These are phyloP conservation scores for Phrynocephalus versicolor DNA, from an alignment of 2,113 vertebrate species.

Conservation along the genomic window DNA sequence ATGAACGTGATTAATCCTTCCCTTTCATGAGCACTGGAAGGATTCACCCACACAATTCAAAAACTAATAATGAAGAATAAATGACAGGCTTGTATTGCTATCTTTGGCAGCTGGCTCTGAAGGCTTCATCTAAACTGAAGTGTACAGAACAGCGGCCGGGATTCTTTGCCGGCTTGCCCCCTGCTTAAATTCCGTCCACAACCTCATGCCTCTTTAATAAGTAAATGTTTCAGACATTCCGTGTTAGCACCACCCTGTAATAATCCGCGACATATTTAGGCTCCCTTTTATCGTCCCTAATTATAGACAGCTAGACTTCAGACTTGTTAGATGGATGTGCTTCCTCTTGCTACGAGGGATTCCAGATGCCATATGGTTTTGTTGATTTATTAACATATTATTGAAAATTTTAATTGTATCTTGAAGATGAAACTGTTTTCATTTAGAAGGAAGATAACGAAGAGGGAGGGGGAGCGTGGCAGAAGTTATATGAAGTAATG, in stretches of 20 bases:
- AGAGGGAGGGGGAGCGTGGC: neutral
- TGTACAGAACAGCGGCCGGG: neutral
- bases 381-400: neutral
- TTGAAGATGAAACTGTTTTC: neutral
- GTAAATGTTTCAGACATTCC: slow-evolving; percentile 17
- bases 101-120: slow-evolving; percentile 12
- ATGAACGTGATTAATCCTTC: slow-evolving; percentile 11
- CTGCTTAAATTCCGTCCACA: slow-evolving; percentile 11
- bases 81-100: slow-evolving; percentile 11
- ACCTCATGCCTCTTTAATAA: slow-evolving; percentile 2
- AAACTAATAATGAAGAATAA: slow-evolving; percentile 13
- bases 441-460: neutral
- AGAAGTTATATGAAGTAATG: neutral
- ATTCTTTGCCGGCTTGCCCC: neutral
- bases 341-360: neutral
- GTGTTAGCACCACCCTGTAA: neutral
- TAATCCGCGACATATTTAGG: slow-evolving; percentile 14
- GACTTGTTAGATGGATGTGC: neutral
- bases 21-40: slow-evolving; percentile 26
- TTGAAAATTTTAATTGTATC: neutral
- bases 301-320: neutral
- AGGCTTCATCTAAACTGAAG: slow-evolving; percentile 6
- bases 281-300: neutral
- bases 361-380: neutral
- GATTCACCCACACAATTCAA: slow-evolving; percentile 18